phyloP scores from a whole-genome alignment of 2,113 vertebrate species.

The Zosterops borbonicus region DNA sequence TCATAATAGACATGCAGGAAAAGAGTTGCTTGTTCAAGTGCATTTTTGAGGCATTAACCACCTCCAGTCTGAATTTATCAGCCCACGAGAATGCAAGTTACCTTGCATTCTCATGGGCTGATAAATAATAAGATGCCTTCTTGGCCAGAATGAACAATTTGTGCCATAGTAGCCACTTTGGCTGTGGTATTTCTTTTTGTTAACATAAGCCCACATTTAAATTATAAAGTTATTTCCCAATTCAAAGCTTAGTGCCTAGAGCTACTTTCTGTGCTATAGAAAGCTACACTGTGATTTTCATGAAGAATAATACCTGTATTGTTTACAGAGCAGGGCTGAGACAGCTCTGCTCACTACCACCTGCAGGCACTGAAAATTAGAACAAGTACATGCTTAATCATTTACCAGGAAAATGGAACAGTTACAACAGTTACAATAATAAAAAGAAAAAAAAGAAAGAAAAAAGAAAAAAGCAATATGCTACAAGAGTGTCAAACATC shows the following conservation, averaged over 20 bases:
- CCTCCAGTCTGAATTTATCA: not conserved
- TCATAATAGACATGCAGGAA: not conserved
- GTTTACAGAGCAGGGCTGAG: slow-evolving; percentile 19
- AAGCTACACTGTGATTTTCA: slow-evolving; percentile 36
- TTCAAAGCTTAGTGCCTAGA: slow-evolving; percentile 43
- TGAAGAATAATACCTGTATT: slow-evolving; percentile 30
- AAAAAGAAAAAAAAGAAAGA: not conserved
- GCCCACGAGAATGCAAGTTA: not conserved
- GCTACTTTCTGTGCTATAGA: slow-evolving; percentile 3
- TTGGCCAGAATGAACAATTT: not conserved
- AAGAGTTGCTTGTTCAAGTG: not conserved
- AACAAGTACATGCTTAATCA: slow-evolving; percentile 57
- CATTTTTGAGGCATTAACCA: not conserved
- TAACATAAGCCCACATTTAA: not conserved
- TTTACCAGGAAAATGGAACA: slow-evolving; percentile 52
- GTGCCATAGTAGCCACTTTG: not conserved
- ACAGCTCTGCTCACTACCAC: slow-evolving; percentile 25
- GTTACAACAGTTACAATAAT: slow-evolving; percentile 12
- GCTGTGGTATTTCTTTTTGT: not conserved
- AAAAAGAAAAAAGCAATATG: not conserved
- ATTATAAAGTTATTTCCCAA: slow-evolving; percentile 52
- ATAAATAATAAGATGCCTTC: not conserved
- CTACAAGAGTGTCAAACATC: not conserved
- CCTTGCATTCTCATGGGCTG: too few species aligned
- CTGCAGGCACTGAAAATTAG: slow-evolving; percentile 63